Conservation (phyloP, 1,140 invertebrate species). For the Lineus longissimus region DNA sequence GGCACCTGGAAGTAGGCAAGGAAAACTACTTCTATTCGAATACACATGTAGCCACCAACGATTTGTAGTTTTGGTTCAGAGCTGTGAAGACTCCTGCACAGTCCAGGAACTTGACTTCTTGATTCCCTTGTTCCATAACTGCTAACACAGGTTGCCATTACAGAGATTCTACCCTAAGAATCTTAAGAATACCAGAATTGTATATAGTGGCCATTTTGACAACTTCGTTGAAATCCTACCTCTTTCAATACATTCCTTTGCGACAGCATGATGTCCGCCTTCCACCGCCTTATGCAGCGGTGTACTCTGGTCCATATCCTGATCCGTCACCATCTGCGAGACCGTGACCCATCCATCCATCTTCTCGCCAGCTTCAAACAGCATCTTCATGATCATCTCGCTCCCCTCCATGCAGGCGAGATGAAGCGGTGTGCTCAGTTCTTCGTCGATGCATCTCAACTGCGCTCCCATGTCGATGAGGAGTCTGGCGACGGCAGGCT, state of each 20-base stretch:
- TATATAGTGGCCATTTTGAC: too few species aligned
- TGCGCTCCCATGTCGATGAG: slow-evolving; percentile 73
- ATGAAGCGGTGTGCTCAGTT: slow-evolving; percentile 52
- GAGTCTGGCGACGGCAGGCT: slow-evolving; percentile 67
- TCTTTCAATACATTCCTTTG: slow-evolving; percentile 46
- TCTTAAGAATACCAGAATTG: too few species aligned
- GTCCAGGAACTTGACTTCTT: too few species aligned
- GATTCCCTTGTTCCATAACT: too few species aligned
- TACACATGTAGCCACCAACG: not conserved
- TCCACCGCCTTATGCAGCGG: slow-evolving; percentile 54
- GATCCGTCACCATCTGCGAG: slow-evolving; percentile 49
- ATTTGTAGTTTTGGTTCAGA: not conserved
- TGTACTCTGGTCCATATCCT: slow-evolving; percentile 50
- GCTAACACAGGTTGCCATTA: too few species aligned
- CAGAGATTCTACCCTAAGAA: too few species aligned
- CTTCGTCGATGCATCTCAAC: slow-evolving; percentile 51
- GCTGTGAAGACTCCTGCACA: too few species aligned
- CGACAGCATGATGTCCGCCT: slow-evolving; percentile 52
- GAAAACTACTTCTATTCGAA: not conserved
- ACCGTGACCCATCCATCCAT: slow-evolving; percentile 38
- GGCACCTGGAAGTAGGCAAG: slow-evolving; percentile 34
- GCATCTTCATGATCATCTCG: slow-evolving; percentile 39
- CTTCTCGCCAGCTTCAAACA: slow-evolving; percentile 44
- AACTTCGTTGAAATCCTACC: slow-evolving; percentile 21
- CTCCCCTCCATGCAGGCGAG: slow-evolving; percentile 51